Conservation (phyloP, 2,888 invertebrate genomes). For the Abscondita cerata region DNA sequence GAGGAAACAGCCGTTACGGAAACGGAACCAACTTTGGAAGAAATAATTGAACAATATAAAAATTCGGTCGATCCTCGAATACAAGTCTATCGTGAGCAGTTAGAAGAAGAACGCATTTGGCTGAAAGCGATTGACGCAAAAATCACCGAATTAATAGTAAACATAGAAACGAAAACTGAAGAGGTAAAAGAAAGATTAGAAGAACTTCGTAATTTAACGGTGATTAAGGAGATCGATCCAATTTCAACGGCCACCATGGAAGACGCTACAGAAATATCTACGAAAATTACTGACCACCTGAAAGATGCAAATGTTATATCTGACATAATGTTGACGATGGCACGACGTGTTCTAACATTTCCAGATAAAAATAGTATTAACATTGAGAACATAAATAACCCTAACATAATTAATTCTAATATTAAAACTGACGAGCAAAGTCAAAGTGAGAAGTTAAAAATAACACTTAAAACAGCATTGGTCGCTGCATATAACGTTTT, state of each 20-base stretch:
- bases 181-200: slow-evolving; percentile 54
- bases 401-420: slow-evolving; percentile 42
- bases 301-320: slow-evolving; percentile 54
- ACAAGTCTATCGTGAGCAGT: slow-evolving; percentile 12
- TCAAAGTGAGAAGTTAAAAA: slow-evolving; percentile 45
- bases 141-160: slow-evolving; percentile 54
- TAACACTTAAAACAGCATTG: slow-evolving; percentile 54
- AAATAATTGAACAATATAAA: slow-evolving; percentile 26
- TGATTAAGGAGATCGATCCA: slow-evolving; percentile 50
- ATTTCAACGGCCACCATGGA: slow-evolving; percentile 53
- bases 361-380: slow-evolving; percentile 55
- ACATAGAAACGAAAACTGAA: slow-evolving; percentile 54
- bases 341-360: slow-evolving; percentile 53
- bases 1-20: slow-evolving; percentile 19
- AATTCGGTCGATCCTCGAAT: slow-evolving; percentile 23
- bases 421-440: slow-evolving; percentile 37
- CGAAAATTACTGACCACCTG: slow-evolving; percentile 51
- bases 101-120: slow-evolving; percentile 49
- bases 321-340: slow-evolving; percentile 55
- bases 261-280: slow-evolving; percentile 53
- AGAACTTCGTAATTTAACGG: slow-evolving; percentile 52
- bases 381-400: slow-evolving; percentile 54
- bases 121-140: slow-evolving; percentile 52
- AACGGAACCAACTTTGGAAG: slow-evolving; percentile 29
- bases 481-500: slow-evolving; percentile 57